These are phyloP conservation scores for Disparrhopalites patrizii DNA, from an alignment of 2,888 invertebrate species.

Conservation along the genomic window DNA sequence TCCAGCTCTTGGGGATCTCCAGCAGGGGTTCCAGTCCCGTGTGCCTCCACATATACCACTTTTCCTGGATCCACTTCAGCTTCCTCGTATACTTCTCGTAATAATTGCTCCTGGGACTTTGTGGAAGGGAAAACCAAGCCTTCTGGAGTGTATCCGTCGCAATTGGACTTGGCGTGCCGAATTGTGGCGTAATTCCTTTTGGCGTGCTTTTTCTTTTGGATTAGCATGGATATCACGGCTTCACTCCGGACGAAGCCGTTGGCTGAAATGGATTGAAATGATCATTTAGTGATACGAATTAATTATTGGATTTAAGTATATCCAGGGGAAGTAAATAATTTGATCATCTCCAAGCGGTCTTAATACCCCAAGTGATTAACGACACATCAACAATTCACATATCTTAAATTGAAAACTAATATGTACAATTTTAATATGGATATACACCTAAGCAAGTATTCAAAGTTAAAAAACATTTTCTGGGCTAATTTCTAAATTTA, in stretches of 20 bases:
- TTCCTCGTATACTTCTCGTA: conserved; percentile 59
- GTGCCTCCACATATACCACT: conserved; percentile 80
- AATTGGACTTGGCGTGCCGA: conserved; percentile 73
- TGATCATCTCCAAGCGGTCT: too few relatives aligned
- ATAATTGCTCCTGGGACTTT: conserved; percentile 36
- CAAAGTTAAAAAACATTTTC: too few relatives aligned
- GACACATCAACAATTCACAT: too few relatives aligned
- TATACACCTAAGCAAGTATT: too few relatives aligned
- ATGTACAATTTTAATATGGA: too few relatives aligned
- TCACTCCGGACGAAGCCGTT: conserved; percentile 82
- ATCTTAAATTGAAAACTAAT: too few relatives aligned
- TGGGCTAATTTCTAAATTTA: too few relatives aligned
- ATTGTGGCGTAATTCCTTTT: conserved; percentile 65
- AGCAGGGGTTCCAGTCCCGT: conserved; percentile 79
- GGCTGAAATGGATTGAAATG: too few relatives aligned
- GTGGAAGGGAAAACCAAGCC: conserved; percentile 51
- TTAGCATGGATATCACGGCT: conserved; percentile 64
- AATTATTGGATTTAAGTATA: too few relatives aligned
- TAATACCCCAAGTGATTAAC: too few relatives aligned
- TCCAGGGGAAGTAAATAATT: neutral
- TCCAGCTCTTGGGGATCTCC: conserved; percentile 97
- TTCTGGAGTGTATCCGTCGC: conserved; percentile 66
- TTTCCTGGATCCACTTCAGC: conserved; percentile 65
- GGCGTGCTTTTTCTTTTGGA: conserved; percentile 68
- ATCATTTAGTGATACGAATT: too few relatives aligned